Evolutionary conservation across 2,888 invertebrate genomes (phyloP), one percentile per base, ranked within the genome.

Genomic region (Polyommatus icarus): DNA sequence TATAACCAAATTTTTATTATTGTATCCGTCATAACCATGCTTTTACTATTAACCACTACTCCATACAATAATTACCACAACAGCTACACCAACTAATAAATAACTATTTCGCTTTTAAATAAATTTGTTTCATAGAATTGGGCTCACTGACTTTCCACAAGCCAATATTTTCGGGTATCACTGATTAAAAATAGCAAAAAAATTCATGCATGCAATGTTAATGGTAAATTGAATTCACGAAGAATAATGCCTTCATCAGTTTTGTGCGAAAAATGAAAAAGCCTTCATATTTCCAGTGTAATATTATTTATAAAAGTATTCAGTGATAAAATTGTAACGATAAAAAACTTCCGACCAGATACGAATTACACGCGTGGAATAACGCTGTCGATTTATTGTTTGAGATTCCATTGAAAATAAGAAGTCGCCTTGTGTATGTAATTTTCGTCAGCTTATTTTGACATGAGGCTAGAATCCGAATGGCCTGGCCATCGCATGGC

Each of bases 171-270:
- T 67, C 29, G 67, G 67, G 29, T 67, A 32, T 67, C 67, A 67
- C 67, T 67, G 67, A 67, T 67, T 67, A 67, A 67, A 67, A 67
- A 67, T 67, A 32, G 67, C 67, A 67, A 59, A 67, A 67, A 67
- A 67, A 61, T 6, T 67, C 67, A 32, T 24, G 24, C 67, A 67
- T 67, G 73, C 40, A 73, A 46, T 20, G 46, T 40, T 73, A 40
- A 73, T 40, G 73, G 40, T 46, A 73, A 40, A 40, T 73, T 73
- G 73, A 73, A 73, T 73, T 73, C 20, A 73, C 24, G 40, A 40
- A 40, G 46, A 24, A 73, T 73, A 73, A 73, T 73, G 73, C 40
- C 40, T 73, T 73, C 73, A 73, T 73, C 73, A 73, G 73, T 73
- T 73, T 73, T 40, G 73, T 73, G 40, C 73, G 73, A 73, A 73